phyloP scores from a whole-genome alignment of 2,797 vertebrate genomes.

The Paguma larvata region DNA sequence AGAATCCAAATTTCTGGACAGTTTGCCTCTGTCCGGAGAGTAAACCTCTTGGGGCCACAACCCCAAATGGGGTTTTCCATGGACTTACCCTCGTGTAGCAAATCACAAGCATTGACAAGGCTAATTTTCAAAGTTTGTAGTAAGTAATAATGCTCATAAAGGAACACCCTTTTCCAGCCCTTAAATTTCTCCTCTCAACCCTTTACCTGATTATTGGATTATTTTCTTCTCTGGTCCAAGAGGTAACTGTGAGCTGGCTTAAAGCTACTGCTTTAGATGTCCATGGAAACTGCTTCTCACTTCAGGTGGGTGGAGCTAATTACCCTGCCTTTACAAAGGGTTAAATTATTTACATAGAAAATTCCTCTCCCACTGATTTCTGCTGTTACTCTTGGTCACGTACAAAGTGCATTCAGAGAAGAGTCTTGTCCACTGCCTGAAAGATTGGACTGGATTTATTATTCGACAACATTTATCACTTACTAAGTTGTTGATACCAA shows the following conservation, averaged over 20 bases:
- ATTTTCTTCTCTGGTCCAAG: not conserved
- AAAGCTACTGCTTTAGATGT: not conserved
- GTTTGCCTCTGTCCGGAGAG: not conserved
- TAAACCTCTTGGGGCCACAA: not conserved
- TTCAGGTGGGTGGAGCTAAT: not conserved
- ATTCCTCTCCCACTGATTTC: not conserved
- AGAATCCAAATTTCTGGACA: not conserved
- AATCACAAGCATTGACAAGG: not conserved
- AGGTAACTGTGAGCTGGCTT: not conserved
- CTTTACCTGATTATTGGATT: not conserved
- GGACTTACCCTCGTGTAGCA: not conserved
- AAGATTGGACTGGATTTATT: not conserved
- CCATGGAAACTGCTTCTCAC: not conserved
- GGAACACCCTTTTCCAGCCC: not conserved
- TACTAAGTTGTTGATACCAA: not conserved
- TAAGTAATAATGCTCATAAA: not conserved
- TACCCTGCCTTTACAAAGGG: not conserved
- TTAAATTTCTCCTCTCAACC: not conserved
- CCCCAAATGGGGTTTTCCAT: not conserved
- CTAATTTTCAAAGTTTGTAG: not conserved
- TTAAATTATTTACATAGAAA: constrained; percentile 7
- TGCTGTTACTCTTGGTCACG: not conserved
- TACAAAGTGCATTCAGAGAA: not conserved
- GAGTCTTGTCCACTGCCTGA: not conserved
- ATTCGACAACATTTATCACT: not conserved